Evolutionary conservation across 2,888 invertebrate species (phyloP).

Genomic region (Drosophila anomalata): DNA sequence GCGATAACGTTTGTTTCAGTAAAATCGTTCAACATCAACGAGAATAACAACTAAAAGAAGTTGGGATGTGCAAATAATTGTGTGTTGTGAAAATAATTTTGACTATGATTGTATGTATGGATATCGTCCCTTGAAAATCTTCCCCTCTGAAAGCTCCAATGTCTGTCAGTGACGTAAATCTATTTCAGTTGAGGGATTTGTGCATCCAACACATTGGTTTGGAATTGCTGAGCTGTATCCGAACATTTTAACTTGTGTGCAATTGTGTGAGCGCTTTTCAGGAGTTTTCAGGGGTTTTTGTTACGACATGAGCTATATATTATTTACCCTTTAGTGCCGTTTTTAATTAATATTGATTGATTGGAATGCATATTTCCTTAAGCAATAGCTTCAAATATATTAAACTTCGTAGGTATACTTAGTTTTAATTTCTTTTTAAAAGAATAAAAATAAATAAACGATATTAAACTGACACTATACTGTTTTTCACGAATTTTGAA

Average conservation of each 20-base stretch:
- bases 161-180: constrained; percentile 79
- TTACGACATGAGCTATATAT: constrained; percentile 66
- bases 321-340: constrained; percentile 60
- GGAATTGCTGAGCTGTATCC: constrained; percentile 53
- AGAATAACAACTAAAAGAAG: too few species aligned
- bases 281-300: constrained; percentile 47
- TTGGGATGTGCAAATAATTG: too few species aligned
- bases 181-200: constrained; percentile 79
- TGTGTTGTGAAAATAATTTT: too few species aligned
- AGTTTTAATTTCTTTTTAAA: too few species aligned
- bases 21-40: too few species aligned
- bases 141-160: constrained; percentile 39
- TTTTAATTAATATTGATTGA: constrained; percentile 55
- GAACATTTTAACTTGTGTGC: constrained; percentile 32
- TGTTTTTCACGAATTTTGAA: too few species aligned
- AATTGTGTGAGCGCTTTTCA: constrained; percentile 62
- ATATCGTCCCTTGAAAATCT: constrained; percentile 15
- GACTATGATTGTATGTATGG: too few species aligned
- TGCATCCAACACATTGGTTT: constrained; percentile 76
- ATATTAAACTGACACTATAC: too few species aligned
- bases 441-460: too few species aligned
- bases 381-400: too few species aligned
- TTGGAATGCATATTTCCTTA: constrained; percentile 54
- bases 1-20: too few species aligned
- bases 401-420: too few species aligned